phyloP scores from a whole-genome alignment of 64 coral and sea anemone species.

The Montipora capricornis region DNA sequence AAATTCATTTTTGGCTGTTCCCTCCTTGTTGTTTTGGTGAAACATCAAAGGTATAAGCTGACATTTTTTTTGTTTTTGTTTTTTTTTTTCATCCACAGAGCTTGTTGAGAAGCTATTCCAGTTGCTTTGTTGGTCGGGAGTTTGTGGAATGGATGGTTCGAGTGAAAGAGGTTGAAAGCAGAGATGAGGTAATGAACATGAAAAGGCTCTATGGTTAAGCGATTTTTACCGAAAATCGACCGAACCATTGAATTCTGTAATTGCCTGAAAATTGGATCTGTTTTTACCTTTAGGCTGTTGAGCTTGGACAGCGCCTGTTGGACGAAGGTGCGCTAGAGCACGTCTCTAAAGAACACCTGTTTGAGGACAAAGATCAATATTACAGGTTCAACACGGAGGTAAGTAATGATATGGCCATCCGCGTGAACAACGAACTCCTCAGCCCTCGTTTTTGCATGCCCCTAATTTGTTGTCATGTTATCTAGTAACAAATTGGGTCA shows the following conservation, averaged over 20 bases:
- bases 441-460: too few relatives aligned
- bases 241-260: background rate
- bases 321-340: slow-evolving; percentile 78
- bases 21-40: background rate
- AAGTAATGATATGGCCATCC: too few relatives aligned
- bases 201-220: background rate
- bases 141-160: slow-evolving; percentile 93
- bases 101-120: slow-evolving; percentile 79
- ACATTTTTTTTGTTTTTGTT: background rate
- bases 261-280: background rate
- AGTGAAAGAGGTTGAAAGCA: slow-evolving; percentile 72
- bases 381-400: slow-evolving; percentile 81
- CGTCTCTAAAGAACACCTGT: slow-evolving; percentile 77
- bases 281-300: slow-evolving; percentile 56
- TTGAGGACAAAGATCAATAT: slow-evolving; percentile 93
- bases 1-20: background rate
- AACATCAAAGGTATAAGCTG: background rate
- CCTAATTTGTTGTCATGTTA: too few relatives aligned
- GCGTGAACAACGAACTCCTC: too few relatives aligned
- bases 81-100: slow-evolving; percentile 72
- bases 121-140: slow-evolving; percentile 86
- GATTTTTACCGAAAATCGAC: background rate
- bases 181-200: slow-evolving; percentile 53
- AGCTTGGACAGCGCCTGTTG: slow-evolving; percentile 82
- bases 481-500: too few relatives aligned